Evolutionary conservation across 2,797 vertebrate genomes (phyloP).

Genomic region (Brachyalestes nurse): DNA sequence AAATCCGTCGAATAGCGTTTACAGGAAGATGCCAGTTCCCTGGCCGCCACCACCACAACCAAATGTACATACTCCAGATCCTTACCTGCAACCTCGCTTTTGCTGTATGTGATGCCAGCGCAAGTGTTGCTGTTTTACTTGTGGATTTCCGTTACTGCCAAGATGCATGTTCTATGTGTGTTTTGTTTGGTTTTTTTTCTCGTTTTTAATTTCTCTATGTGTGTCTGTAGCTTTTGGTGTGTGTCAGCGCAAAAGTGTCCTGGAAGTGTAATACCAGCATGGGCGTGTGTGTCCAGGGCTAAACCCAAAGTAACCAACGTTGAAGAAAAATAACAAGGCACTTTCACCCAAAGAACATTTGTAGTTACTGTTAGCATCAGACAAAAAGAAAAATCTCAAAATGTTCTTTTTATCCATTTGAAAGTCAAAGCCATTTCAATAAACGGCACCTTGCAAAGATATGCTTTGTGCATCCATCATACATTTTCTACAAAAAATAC

Average conservation of each 20-base stretch:
- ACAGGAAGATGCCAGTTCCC: slow-evolving; percentile 46
- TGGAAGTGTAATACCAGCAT: slow-evolving; percentile 46
- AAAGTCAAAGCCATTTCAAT: slow-evolving; percentile 11
- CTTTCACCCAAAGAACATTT: slow-evolving; percentile 55
- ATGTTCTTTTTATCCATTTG: slow-evolving; percentile 36
- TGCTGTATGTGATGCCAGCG: slow-evolving; percentile 68
- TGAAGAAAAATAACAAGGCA: slow-evolving; percentile 32
- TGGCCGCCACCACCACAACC: slow-evolving; percentile 62
- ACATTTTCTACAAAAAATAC: slow-evolving; percentile 35
- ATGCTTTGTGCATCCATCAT: slow-evolving; percentile 10
- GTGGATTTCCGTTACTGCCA: slow-evolving; percentile 67
- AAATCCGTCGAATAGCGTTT: slow-evolving; percentile 35
- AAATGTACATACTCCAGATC: slow-evolving; percentile 67
- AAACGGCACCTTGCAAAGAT: slow-evolving; percentile 8
- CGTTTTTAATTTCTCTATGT: slow-evolving; percentile 61
- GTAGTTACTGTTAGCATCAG: slow-evolving; percentile 25
- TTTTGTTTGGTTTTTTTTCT: slow-evolving; percentile 55
- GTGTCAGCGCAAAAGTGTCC: slow-evolving; percentile 41
- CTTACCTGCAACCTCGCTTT: slow-evolving; percentile 64
- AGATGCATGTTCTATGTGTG: slow-evolving; percentile 71
- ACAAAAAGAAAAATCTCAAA: slow-evolving; percentile 7
- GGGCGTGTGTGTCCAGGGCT: slow-evolving; percentile 26
- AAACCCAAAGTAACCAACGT: slow-evolving; percentile 56
- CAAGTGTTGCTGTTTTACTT: slow-evolving; percentile 64
- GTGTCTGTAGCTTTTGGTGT: slow-evolving; percentile 33